phyloP scores from a whole-genome alignment of 2,888 invertebrate genomes.

The Vannuccia rotundouncinata region DNA sequence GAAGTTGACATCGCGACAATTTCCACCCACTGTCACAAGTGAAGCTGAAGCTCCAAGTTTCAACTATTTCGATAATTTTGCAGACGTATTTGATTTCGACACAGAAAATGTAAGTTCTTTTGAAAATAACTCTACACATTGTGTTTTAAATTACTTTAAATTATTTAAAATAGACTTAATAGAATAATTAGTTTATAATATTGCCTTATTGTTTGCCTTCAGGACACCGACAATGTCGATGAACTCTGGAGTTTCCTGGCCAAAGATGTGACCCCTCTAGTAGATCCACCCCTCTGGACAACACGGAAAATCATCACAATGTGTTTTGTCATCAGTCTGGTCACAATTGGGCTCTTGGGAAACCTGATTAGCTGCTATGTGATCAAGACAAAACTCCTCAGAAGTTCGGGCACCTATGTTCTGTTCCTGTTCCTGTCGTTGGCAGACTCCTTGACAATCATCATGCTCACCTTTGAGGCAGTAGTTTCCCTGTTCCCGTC shows the following conservation, averaged over 20 bases:
- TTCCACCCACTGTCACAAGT: no score
- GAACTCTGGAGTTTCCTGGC: not conserved
- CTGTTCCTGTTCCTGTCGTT: not conserved
- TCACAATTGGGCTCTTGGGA: not conserved
- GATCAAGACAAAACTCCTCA: not conserved
- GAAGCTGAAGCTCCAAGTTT: no score
- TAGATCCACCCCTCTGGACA: not conserved
- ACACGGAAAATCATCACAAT: not conserved
- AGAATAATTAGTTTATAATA: not conserved
- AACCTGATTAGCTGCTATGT: slow-evolving; percentile 5
- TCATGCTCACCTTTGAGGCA: not conserved
- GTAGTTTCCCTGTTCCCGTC: not conserved
- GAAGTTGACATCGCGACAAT: no score
- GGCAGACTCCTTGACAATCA: not conserved
- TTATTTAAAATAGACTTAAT: not conserved
- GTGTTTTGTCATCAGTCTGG: not conserved
- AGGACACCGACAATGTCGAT: not conserved
- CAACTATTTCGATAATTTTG: no score
- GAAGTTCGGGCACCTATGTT: not conserved
- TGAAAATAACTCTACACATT: no score
- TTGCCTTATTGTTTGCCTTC: not conserved
- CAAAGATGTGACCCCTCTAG: not conserved
- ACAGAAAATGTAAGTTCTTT: not conserved
- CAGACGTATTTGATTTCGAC: not conserved
- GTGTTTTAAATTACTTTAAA: no score